Evolutionary conservation across 1,140 invertebrate genomes (phyloP).

Genomic region (Vollenhovia emeryi): DNA sequence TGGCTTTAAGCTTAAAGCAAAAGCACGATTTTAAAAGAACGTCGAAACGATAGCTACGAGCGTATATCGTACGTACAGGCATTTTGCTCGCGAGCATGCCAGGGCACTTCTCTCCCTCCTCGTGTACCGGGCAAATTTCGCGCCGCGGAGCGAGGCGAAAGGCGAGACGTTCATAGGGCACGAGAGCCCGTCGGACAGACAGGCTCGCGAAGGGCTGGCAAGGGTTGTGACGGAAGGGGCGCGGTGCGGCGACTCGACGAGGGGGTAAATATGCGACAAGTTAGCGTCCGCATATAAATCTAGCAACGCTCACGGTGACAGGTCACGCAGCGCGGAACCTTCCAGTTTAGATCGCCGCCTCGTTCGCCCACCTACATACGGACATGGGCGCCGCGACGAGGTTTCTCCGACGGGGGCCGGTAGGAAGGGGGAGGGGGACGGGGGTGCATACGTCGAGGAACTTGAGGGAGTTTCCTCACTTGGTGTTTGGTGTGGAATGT

Average conservation of each 20-base stretch:
- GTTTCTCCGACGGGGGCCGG: background rate
- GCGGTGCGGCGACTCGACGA: conserved; percentile 52
- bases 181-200: conserved; percentile 8
- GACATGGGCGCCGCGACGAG: conserved; percentile 35
- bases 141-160: background rate
- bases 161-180: background rate
- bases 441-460: background rate
- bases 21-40: background rate
- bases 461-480: background rate
- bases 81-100: background rate
- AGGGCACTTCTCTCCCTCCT: background rate
- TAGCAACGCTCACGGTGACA: conserved; percentile 83
- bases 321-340: conserved; percentile 82
- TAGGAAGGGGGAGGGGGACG: background rate
- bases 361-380: conserved; percentile 68
- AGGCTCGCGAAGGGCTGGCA: conserved; percentile 44
- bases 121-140: background rate
- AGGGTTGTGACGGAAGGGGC: conserved; percentile 49
- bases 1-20: no score
- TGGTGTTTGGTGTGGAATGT: background rate
- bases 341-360: conserved; percentile 73
- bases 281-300: conserved; percentile 85
- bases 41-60: background rate
- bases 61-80: background rate
- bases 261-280: conserved; percentile 85